phyloP scores from a whole-genome alignment of 2,113 vertebrate species.

The Chaetodon auriga region DNA sequence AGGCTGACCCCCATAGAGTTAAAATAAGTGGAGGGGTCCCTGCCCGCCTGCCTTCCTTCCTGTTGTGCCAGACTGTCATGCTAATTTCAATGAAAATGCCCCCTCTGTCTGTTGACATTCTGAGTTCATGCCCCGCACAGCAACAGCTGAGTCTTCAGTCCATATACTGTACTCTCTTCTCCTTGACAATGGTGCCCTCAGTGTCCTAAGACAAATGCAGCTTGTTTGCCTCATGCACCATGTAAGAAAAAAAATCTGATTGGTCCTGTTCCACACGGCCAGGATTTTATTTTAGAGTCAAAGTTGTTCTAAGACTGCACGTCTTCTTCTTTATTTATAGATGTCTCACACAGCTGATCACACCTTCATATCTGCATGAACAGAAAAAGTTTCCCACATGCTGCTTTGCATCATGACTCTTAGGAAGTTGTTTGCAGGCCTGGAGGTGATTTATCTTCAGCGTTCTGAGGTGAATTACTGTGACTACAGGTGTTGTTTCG shows the following conservation, averaged over 20 bases:
- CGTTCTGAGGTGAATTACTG: not conserved
- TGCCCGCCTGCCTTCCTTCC: constrained; percentile 6
- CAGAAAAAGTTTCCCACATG: no score
- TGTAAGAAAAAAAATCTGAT: constrained; percentile 38
- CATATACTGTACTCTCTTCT: constrained; percentile 56
- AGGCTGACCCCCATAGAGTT: constrained; percentile 44
- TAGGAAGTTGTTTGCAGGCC: no score
- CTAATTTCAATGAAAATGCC: constrained; percentile 64
- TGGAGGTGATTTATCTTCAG: no score
- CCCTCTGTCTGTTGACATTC: constrained; percentile 74
- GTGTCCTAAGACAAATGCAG: constrained; percentile 74
- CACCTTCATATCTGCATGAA: not conserved
- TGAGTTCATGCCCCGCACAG: constrained; percentile 68
- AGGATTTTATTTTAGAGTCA: constrained; percentile 34
- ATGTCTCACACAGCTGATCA: not conserved
- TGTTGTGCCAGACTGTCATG: constrained; percentile 61
- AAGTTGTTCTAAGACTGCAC: not conserved
- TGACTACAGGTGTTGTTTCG: not conserved
- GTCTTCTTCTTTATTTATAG: not conserved
- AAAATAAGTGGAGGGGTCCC: constrained; percentile 41
- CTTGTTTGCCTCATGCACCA: constrained; percentile 73
- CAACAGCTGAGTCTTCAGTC: constrained; percentile 68
- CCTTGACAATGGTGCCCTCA: constrained; percentile 74
- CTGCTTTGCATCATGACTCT: no score
- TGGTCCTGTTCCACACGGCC: not conserved